Conservation (phyloP, 2,797 vertebrate species). For the Pseudomugil tenellus region DNA sequence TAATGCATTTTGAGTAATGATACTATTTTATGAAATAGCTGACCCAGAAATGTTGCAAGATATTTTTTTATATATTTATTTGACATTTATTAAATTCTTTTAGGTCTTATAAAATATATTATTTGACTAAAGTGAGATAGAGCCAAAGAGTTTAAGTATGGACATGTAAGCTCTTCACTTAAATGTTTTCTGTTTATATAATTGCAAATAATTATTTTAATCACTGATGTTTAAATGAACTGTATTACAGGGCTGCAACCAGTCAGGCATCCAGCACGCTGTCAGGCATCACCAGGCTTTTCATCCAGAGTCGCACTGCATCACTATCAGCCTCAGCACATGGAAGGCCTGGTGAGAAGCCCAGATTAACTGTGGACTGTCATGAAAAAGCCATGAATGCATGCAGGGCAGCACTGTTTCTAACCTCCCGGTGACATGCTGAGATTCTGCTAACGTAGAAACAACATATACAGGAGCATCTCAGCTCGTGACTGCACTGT, state of each 20-base stretch:
- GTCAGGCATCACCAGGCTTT: conserved; percentile 89
- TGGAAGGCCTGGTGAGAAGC: conserved; percentile 94
- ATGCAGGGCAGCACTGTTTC: neutral
- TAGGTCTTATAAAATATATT: neutral
- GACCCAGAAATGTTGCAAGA: neutral
- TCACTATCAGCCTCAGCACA: conserved; percentile 91
- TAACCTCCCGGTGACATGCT: neutral
- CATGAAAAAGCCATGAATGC: conserved; percentile 2
- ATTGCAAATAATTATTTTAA: neutral
- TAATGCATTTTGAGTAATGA: neutral
- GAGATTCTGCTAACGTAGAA: conserved; percentile 6
- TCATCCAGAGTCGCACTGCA: conserved; percentile 89
- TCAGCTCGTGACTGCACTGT: conserved; percentile 5
- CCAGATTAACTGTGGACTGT: conserved; percentile 11
- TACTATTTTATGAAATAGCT: neutral
- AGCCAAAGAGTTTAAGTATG: neutral
- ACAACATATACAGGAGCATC: neutral
- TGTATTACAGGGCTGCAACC: conserved; percentile 88
- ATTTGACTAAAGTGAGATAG: neutral
- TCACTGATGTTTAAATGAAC: neutral
- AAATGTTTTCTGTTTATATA: conserved; percentile 4
- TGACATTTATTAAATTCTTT: neutral
- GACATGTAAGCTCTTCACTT: neutral
- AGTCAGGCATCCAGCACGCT: conserved; percentile 90
- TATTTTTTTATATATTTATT: neutral